Conservation (phyloP, 2,888 invertebrate genomes). For the Blastobasis lacticolella region DNA sequence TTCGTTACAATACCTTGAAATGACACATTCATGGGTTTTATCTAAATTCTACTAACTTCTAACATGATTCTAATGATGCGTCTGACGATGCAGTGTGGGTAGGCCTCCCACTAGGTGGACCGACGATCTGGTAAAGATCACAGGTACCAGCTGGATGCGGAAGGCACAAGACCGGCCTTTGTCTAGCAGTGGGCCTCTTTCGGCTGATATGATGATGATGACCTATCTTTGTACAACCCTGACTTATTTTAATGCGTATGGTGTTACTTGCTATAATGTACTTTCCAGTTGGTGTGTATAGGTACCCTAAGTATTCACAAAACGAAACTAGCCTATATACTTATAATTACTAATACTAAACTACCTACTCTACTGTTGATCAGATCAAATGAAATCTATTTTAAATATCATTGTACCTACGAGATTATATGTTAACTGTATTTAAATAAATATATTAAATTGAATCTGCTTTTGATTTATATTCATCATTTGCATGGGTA, state of each 20-base stretch:
- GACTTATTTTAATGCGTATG: constrained; percentile 14
- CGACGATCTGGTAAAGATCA: too few relatives aligned
- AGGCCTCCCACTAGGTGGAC: too few relatives aligned
- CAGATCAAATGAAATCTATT: constrained; percentile 64
- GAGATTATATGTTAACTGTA: constrained; percentile 66
- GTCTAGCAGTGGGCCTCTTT: too few relatives aligned
- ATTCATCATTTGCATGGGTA: background rate
- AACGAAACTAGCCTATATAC: background rate
- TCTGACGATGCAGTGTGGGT: too few relatives aligned
- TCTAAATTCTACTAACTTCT: too few relatives aligned
- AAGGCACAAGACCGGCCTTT: too few relatives aligned
- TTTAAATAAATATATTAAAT: constrained; percentile 43
- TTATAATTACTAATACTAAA: too few relatives aligned
- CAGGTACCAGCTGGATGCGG: too few relatives aligned
- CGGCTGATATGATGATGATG: too few relatives aligned
- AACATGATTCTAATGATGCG: too few relatives aligned
- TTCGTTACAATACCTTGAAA: too few relatives aligned
- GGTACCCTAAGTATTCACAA: constrained; percentile 6
- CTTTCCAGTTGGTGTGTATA: background rate
- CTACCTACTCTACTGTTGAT: constrained; percentile 42
- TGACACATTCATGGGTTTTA: too few relatives aligned
- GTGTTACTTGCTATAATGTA: constrained; percentile 18
- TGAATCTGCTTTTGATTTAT: constrained; percentile 14
- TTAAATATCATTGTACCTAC: constrained; percentile 70
- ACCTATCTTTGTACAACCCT: constrained; percentile 1